Percentiles rank a stretch among this genome's conserved stretches.
Conservation (phyloP, 2,113 vertebrate genomes). For the Centropus unirufus region DNA sequence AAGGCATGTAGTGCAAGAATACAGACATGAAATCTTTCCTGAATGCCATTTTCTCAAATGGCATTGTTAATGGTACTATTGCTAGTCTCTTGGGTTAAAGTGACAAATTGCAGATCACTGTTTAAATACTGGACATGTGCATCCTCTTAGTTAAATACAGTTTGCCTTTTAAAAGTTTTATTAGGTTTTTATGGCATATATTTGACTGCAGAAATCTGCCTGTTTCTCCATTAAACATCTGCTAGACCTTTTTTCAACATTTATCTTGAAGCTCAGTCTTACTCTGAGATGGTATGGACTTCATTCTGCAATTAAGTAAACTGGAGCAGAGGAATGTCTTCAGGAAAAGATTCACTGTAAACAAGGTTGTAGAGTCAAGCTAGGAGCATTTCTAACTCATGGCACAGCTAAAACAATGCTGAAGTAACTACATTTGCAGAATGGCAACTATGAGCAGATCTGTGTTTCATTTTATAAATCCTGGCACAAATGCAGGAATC, state of each 20-base stretch:
- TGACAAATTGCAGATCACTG: not conserved
- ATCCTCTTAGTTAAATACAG: constrained; percentile 10
- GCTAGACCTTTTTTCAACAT: not conserved
- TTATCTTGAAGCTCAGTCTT: not conserved
- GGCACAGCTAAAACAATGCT: not conserved
- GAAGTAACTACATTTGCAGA: not conserved
- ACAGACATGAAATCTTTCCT: not conserved
- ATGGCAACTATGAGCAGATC: not conserved
- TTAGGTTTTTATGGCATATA: not conserved
- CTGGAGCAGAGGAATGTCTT: not conserved
- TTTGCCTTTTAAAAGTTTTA: constrained; percentile 9
- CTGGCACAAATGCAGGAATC: not conserved
- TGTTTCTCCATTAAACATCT: constrained; percentile 40
- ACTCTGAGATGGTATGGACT: not conserved
- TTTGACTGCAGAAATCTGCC: constrained; percentile 10
- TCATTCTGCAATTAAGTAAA: not conserved
- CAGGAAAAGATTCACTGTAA: not conserved
- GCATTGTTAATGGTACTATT: not conserved
- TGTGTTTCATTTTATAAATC: not conserved
- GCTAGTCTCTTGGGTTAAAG: not conserved
- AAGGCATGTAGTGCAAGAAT: not conserved
- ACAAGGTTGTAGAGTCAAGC: not conserved
- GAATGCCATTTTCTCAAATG: not conserved
- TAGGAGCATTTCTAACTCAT: not conserved
- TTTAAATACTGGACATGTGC: not conserved